Percentiles rank a stretch among this genome's conserved stretches.
Evolutionary conservation across 1,140 invertebrate species (phyloP).

Genomic region (Matsumurasca onukii): DNA sequence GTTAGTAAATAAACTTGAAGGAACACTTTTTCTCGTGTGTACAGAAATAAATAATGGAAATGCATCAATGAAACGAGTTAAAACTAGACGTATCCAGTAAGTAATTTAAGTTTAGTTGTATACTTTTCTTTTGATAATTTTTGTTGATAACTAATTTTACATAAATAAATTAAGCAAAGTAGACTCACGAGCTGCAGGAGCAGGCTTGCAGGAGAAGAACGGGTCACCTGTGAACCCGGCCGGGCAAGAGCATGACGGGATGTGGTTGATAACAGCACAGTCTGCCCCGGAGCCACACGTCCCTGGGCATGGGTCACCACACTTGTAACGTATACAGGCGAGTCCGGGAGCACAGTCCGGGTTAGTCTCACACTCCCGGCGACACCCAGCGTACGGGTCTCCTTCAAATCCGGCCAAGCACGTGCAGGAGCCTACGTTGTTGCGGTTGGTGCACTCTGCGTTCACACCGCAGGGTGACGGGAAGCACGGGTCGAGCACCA

Average conservation of each 20-base stretch:
- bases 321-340: slow-evolving; percentile 55
- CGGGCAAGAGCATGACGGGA: slow-evolving; percentile 55
- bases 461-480: slow-evolving; percentile 52
- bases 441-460: slow-evolving; percentile 48
- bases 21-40: too few relatives aligned
- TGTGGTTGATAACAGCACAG: slow-evolving; percentile 55
- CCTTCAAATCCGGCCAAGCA: slow-evolving; percentile 52
- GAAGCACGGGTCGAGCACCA: slow-evolving; percentile 44
- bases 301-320: slow-evolving; percentile 56
- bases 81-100: too few relatives aligned
- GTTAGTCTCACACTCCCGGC: slow-evolving; percentile 49
- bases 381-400: slow-evolving; percentile 51
- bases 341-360: slow-evolving; percentile 53
- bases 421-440: slow-evolving; percentile 48
- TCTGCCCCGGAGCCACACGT: slow-evolving; percentile 56
- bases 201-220: slow-evolving; percentile 52
- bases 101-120: neutral
- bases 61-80: too few relatives aligned
- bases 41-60: too few relatives aligned
- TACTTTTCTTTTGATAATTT: neutral
- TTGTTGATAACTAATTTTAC: neutral
- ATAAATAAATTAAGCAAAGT: neutral
- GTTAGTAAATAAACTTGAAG: too few relatives aligned
- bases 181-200: slow-evolving; percentile 47
- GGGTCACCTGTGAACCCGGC: slow-evolving; percentile 59